phyloP scores from a whole-genome alignment of 37 sponge, comb jelly and placozoan species.

The Chondrilla cf. caribensis region DNA sequence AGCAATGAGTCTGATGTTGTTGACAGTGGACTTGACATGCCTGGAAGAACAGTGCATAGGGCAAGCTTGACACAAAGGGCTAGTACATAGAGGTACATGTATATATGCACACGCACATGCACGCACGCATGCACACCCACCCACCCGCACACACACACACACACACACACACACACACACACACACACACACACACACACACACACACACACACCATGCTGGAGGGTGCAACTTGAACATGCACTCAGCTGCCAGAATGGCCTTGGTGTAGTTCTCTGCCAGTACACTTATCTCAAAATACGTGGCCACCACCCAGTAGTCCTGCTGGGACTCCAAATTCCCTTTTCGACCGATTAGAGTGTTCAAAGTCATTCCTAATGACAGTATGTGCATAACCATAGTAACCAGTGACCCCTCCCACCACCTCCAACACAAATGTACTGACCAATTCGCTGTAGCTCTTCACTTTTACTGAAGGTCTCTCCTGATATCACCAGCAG shows the following conservation, averaged over 20 bases:
- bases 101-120: background rate
- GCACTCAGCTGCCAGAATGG: slow-evolving; percentile 62
- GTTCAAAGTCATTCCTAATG: slow-evolving; percentile 59
- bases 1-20: slow-evolving; percentile 71
- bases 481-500: slow-evolving; percentile 77
- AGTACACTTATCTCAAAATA: slow-evolving; percentile 79
- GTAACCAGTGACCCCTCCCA: background rate
- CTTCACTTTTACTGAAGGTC: slow-evolving; percentile 30
- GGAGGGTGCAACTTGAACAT: slow-evolving; percentile 84
- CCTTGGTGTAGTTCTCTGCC: slow-evolving; percentile 70
- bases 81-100: background rate
- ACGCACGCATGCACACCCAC: background rate
- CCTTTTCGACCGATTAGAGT: slow-evolving; percentile 80
- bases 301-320: slow-evolving; percentile 87
- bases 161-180: slow-evolving; percentile 6
- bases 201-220: slow-evolving; percentile 47
- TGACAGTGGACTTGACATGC: slow-evolving; percentile 71
- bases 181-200: background rate
- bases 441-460: slow-evolving; percentile 61
- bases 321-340: slow-evolving; percentile 55
- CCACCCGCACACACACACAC: background rate
- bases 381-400: background rate
- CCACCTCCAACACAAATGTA: background rate
- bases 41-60: background rate
- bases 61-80: background rate